Conservation (phyloP, 2,888 invertebrate species). For the Dusona sp. region DNA sequence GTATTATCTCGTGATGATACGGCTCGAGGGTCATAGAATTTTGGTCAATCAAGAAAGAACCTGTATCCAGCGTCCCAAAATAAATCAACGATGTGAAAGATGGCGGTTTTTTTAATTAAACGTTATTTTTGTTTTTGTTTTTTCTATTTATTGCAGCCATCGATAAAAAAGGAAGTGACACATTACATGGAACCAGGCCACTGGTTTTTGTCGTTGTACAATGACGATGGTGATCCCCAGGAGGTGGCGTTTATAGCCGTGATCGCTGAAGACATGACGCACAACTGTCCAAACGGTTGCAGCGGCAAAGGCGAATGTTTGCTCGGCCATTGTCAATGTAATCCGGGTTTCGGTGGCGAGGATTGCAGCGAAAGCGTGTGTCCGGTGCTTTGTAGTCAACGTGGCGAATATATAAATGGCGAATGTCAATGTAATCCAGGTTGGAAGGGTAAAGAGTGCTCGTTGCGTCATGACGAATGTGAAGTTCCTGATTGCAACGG, state of each 20-base stretch:
- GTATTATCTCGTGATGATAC: background rate
- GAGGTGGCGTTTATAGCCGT: constrained; percentile 94
- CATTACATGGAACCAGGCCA: constrained; percentile 98
- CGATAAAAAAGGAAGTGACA: constrained; percentile 95
- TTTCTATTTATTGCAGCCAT: constrained; percentile 87
- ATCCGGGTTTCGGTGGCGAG: constrained; percentile 97
- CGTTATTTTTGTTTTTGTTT: constrained; percentile 36
- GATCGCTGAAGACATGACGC: constrained; percentile 96
- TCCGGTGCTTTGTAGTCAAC: constrained; percentile 98
- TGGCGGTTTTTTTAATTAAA: background rate
- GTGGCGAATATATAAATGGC: constrained; percentile 98
- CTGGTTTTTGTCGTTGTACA: constrained; percentile 98
- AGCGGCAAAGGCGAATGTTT: constrained; percentile 98
- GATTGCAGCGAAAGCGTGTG: constrained; percentile 99
- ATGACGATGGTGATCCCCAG: constrained; percentile 96
- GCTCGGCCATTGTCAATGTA: constrained; percentile 97
- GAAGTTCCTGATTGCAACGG: constrained; percentile 98
- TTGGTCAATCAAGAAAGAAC: background rate
- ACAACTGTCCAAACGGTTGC: constrained; percentile 98
- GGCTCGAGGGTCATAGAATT: background rate
- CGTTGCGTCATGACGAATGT: constrained; percentile 97
- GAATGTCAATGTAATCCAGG: constrained; percentile 98
- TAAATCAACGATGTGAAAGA: background rate
- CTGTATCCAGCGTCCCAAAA: background rate
- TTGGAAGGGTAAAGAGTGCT: constrained; percentile 99